Evolutionary conservation across 2,797 vertebrate genomes (phyloP).

Genomic region (Onychomys arenicola): DNA sequence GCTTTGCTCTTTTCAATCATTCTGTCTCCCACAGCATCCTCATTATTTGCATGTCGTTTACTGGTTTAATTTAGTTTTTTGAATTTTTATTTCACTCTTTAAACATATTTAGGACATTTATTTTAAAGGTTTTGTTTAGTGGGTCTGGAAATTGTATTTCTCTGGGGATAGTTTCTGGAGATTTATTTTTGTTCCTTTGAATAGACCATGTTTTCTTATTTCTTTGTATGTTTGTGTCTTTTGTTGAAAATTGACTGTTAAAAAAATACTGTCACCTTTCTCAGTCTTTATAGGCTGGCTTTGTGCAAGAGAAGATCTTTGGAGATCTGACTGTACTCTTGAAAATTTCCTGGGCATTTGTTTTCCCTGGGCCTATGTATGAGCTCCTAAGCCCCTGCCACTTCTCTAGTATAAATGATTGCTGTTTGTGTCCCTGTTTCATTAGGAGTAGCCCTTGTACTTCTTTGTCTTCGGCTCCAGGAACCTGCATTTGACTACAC

Average conservation of each 20-base stretch:
- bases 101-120: not conserved
- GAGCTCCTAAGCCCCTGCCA: accelerated
- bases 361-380: not conserved
- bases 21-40: not conserved
- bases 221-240: not conserved
- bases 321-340: not conserved
- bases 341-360: not conserved
- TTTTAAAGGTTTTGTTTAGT: not conserved
- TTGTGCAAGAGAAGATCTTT: not conserved
- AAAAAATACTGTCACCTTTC: not conserved
- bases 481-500: not conserved
- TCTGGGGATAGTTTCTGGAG: not conserved
- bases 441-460: not conserved
- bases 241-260: not conserved
- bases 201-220: not conserved
- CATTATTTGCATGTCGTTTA: not conserved
- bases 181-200: not conserved
- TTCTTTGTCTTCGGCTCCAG: not conserved
- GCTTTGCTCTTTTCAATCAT: not conserved
- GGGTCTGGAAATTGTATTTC: not conserved
- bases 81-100: not conserved
- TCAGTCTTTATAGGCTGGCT: not conserved
- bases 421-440: not conserved
- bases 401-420: not conserved
- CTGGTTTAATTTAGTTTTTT: not conserved